Conservation (phyloP, 2,888 invertebrate genomes). For the Luffia ferchaultella region DNA sequence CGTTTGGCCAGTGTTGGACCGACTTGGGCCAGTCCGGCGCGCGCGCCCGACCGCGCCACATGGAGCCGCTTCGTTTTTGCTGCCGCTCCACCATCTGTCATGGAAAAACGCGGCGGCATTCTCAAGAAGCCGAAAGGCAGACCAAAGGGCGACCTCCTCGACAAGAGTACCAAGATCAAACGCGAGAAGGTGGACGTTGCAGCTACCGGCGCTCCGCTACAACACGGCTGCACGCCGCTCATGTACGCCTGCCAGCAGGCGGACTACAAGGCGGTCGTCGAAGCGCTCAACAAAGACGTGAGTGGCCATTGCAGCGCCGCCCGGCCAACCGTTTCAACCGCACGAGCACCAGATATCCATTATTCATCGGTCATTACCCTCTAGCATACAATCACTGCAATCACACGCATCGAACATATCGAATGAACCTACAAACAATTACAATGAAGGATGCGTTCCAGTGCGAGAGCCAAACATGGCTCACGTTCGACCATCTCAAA, state of each 20-base stretch:
- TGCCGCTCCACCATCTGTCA: constrained; percentile 27
- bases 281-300: constrained; percentile 80
- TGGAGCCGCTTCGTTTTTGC: too few relatives aligned
- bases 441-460: too few relatives aligned
- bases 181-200: constrained; percentile 45
- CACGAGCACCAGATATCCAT: background rate
- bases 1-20: constrained; percentile 13
- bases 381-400: background rate
- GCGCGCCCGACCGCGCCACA: constrained; percentile 48
- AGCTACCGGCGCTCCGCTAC: constrained; percentile 44
- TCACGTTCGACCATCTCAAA: too few relatives aligned
- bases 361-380: background rate
- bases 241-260: constrained; percentile 94
- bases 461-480: too few relatives aligned
- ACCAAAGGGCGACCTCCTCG: constrained; percentile 45
- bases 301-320: constrained; percentile 25
- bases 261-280: constrained; percentile 78
- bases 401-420: background rate
- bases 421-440: too few relatives aligned
- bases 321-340: background rate
- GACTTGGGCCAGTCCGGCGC: constrained; percentile 41
- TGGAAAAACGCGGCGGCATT: constrained; percentile 59
- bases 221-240: constrained; percentile 81
- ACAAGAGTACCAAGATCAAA: constrained; percentile 54
- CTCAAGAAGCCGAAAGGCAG: constrained; percentile 49